These are phyloP conservation scores for Sebastes oblongus DNA, from an alignment of 2,797 vertebrate genomes.

Conservation along the genomic window DNA sequence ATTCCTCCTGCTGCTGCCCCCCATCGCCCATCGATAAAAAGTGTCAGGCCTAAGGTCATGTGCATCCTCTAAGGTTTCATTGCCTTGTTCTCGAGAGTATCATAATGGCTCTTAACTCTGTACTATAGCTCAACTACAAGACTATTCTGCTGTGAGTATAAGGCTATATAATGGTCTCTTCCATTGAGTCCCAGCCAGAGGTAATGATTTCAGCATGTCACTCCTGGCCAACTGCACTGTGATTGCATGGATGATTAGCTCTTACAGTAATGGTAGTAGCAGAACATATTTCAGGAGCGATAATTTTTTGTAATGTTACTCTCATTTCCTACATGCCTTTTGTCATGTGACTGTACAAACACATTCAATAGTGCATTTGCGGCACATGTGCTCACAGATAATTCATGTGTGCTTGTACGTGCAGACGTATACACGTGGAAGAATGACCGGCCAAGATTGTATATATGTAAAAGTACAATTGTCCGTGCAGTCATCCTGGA, in stretches of 20 bases:
- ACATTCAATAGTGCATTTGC: not conserved
- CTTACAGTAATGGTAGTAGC: conserved; percentile 71
- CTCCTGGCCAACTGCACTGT: conserved; percentile 60
- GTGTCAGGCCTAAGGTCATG: conserved; percentile 18
- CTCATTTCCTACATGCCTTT: conserved; percentile 51
- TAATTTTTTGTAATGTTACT: conserved; percentile 54
- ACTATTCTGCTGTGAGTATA: conserved; percentile 41
- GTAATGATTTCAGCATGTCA: conserved; percentile 77
- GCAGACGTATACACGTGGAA: conserved; percentile 23
- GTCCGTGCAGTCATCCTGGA: conserved; percentile 77
- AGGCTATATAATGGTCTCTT: conserved; percentile 55
- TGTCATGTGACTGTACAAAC: not conserved
- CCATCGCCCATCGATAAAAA: conserved; percentile 15
- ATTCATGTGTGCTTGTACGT: not conserved
- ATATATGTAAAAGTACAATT: conserved; percentile 65
- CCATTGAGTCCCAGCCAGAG: conserved; percentile 55
- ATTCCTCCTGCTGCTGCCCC: conserved; percentile 19
- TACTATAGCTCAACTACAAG: conserved; percentile 22
- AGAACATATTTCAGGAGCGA: conserved; percentile 57
- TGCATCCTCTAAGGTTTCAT: conserved; percentile 45
- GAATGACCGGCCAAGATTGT: conserved; percentile 55
- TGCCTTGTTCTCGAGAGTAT: conserved; percentile 54
- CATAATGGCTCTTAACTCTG: conserved; percentile 44
- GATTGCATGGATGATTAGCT: conserved; percentile 78
- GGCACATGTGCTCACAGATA: not conserved